Evolutionary conservation across 1,140 invertebrate genomes (phyloP).

Genomic region (Rhagoletis pomonella): DNA sequence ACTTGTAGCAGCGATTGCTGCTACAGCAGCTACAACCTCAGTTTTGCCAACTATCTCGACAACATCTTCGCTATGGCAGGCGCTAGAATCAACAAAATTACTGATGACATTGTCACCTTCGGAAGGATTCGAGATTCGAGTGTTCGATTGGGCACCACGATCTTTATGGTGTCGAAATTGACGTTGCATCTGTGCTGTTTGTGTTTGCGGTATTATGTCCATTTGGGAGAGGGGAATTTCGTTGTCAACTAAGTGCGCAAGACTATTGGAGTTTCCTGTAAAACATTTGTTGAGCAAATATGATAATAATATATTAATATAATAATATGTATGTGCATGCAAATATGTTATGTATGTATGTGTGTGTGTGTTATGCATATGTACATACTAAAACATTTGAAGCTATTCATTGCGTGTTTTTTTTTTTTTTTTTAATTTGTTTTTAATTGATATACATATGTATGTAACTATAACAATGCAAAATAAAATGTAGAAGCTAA

Average conservation of each 20-base stretch:
- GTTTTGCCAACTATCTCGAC: conserved; percentile 67
- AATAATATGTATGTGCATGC: neutral
- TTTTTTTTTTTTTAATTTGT: neutral
- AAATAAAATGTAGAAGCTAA: conserved; percentile 5
- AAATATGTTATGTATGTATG: no score
- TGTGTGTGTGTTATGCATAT: no score
- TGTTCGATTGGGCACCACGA: conserved; percentile 41
- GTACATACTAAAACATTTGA: no score
- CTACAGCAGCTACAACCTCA: conserved; percentile 69
- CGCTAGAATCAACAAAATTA: conserved; percentile 39
- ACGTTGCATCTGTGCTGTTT: conserved; percentile 62
- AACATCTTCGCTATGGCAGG: conserved; percentile 61
- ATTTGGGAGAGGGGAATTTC: conserved; percentile 79
- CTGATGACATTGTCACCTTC: conserved; percentile 55
- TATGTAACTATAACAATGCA: conserved; percentile 25
- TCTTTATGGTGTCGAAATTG: conserved; percentile 66
- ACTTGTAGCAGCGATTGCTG: conserved; percentile 68
- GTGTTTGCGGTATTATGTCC: conserved; percentile 61
- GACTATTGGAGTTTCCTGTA: conserved; percentile 79
- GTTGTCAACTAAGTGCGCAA: conserved; percentile 79
- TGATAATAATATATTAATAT: conserved; percentile 57
- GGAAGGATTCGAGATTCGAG: neutral
- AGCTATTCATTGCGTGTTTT: neutral
- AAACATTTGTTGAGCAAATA: conserved; percentile 52
- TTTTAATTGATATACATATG: neutral